phyloP scores from a whole-genome alignment of 1,140 invertebrate species.

The Palaemon carinicauda region DNA sequence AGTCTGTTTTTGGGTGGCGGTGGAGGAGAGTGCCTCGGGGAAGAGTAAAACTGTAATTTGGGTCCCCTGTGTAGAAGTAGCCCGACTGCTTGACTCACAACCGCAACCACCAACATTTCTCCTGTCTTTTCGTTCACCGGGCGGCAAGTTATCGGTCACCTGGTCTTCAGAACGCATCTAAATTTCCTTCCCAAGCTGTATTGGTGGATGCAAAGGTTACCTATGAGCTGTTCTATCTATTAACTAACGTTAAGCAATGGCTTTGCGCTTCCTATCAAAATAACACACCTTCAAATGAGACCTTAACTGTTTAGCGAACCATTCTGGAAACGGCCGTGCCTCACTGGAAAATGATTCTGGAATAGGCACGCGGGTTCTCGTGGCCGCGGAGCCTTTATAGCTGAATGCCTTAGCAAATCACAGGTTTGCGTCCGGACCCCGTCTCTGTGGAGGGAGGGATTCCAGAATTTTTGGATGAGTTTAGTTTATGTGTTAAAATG shows the following conservation, averaged over 20 bases:
- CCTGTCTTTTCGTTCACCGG: background rate
- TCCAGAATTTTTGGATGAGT: conserved; percentile 44
- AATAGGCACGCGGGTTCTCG: conserved; percentile 17
- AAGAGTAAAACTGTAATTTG: conserved; percentile 43
- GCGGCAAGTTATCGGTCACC: conserved; percentile 2
- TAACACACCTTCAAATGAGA: background rate
- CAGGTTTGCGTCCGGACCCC: conserved; percentile 39
- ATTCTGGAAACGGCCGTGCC: conserved; percentile 2
- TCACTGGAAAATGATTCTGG: conserved; percentile 5
- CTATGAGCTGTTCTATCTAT: no score
- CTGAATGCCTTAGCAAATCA: conserved; percentile 55
- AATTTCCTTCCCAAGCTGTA: background rate
- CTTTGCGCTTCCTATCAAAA: no score
- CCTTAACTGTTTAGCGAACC: background rate
- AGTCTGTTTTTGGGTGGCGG: conserved; percentile 18
- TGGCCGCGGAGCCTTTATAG: conserved; percentile 46
- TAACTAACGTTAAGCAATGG: background rate
- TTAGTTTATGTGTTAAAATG: conserved; percentile 54
- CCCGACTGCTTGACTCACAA: background rate
- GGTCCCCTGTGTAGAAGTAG: conserved; percentile 43
- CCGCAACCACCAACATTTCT: background rate
- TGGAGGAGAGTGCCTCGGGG: conserved; percentile 3
- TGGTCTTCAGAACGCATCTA: background rate
- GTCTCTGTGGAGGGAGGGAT: conserved; percentile 13
- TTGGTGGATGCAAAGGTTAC: background rate